Evolutionary conservation across 2,113 vertebrate species (phyloP).

Genomic region (Vicugna pacos): DNA sequence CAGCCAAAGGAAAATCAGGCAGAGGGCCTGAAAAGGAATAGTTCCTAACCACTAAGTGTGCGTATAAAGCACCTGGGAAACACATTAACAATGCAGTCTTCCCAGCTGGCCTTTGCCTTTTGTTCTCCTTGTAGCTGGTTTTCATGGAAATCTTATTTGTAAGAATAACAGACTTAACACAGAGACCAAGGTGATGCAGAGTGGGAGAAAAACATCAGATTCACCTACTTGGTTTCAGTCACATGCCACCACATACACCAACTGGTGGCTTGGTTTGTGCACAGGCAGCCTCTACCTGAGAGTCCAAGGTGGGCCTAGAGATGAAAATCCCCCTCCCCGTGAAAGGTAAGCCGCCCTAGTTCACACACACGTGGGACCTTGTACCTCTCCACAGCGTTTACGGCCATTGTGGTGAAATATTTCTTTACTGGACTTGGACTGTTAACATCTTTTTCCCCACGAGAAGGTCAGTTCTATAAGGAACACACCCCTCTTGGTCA

Average conservation of each 20-base stretch:
- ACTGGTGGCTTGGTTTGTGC: not conserved
- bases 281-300: not conserved
- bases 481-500: not conserved
- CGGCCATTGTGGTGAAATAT: not conserved
- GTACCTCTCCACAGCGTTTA: not conserved
- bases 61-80: not conserved
- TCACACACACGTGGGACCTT: not conserved
- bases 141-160: conserved; percentile 41
- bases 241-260: no score
- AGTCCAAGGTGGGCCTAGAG: not conserved
- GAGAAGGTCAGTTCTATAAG: not conserved
- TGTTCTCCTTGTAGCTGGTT: conserved; percentile 33
- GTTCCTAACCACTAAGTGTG: not conserved
- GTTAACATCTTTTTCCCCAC: not conserved
- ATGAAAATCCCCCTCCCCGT: not conserved
- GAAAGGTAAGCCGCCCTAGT: not conserved
- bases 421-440: not conserved
- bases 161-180: not conserved
- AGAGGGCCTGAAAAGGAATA: not conserved
- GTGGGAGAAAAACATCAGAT: not conserved
- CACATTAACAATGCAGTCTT: not conserved
- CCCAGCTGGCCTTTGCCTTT: not conserved
- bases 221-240: not conserved
- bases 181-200: not conserved
- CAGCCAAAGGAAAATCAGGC: conserved; percentile 8